Percentiles rank a stretch among this genome's conserved stretches.
phyloP scores from a whole-genome alignment of 1,140 invertebrate species.

The Apis laboriosa region DNA sequence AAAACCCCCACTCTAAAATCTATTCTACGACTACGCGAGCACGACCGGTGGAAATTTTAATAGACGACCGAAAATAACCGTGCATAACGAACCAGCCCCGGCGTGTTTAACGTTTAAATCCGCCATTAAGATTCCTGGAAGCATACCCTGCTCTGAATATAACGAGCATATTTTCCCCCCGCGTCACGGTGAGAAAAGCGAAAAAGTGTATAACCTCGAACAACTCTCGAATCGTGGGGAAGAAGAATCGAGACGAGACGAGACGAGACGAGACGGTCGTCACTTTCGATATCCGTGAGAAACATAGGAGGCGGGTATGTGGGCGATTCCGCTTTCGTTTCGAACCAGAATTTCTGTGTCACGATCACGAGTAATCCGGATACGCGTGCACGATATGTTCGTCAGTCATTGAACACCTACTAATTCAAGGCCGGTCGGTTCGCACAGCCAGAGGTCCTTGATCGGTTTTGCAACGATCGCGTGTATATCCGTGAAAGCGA shows the following conservation, averaged over 20 bases:
- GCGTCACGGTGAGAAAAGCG: slow-evolving; percentile 10
- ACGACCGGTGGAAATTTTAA: slow-evolving; percentile 37
- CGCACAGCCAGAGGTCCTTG: slow-evolving; percentile 33
- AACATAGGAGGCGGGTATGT: neutral
- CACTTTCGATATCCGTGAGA: slow-evolving; percentile 21
- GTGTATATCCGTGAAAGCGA: slow-evolving; percentile 24
- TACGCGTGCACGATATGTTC: slow-evolving; percentile 10
- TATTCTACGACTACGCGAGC: neutral
- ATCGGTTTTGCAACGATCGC: slow-evolving; percentile 37
- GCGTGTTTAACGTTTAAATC: slow-evolving; percentile 41
- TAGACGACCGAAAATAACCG: slow-evolving; percentile 43
- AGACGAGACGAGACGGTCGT: neutral
- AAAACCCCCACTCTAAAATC: neutral
- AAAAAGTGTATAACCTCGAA: neutral
- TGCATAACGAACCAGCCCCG: slow-evolving; percentile 31
- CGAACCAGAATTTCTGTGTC: slow-evolving; percentile 29
- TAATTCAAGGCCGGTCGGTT: slow-evolving; percentile 47
- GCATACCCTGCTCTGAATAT: slow-evolving; percentile 23
- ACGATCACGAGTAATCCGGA: slow-evolving; percentile 38
- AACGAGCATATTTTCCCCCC: neutral
- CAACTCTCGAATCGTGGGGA: neutral
- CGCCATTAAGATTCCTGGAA: slow-evolving; percentile 45
- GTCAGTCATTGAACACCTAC: slow-evolving; percentile 43
- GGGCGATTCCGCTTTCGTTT: neutral
- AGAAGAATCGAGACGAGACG: neutral